Base-by-base conservation (phyloP, 2,888 invertebrate genomes). In the Nephrotoma guestfalica region DNA sequence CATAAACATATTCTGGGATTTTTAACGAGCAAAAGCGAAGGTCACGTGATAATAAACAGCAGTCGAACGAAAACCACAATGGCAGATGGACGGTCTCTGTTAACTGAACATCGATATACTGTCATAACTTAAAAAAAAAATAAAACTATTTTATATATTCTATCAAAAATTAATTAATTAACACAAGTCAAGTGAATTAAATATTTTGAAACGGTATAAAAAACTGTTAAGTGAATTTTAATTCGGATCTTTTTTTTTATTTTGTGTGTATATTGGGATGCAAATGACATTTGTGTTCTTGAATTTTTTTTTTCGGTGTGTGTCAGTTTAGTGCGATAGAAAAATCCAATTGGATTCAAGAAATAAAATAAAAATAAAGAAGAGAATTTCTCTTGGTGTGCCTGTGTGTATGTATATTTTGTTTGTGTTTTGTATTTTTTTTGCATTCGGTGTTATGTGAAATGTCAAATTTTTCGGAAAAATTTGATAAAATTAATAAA, bases 61-160 rank as follows among this genome's bases (percentile, higher is more conserved):
- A 86, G 86, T 86, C 57, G 51, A 51, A 86, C 51, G 57, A 86
- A 86, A 30, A 86, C 86, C 86, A 86, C 41, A 86, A 86, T 86
- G 86, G 86, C 86, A 86, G 86, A 57, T 41, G 41, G 86, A 86
- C 41, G 86, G 40, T 51, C 43, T 40, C 40, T 47, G 45, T 71
- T 71, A 30, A 71, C 30, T 30, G 7, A 71, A 43, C 42, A 86
- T 71, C 71, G 30, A 71, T 71, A 30, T 0, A 30, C 71, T 71
- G 71, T 71, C 71, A 71, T 18, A 30, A 71, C 15, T n/a, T 43
- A 11, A 85, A 85, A 11, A 85, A 85, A 7, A 15, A 42, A 15
- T 85, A 85, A 18, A 13, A 40, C 43, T 13, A 40, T 40, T 86
- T 45, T 13, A 30, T 30, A 3, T 4, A 30, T 71, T 71, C 11